Evolutionary conservation across 2,888 invertebrate genomes (phyloP), one percentile per base, ranked within the genome.

Genomic region (Blastobasis adustella): DNA sequence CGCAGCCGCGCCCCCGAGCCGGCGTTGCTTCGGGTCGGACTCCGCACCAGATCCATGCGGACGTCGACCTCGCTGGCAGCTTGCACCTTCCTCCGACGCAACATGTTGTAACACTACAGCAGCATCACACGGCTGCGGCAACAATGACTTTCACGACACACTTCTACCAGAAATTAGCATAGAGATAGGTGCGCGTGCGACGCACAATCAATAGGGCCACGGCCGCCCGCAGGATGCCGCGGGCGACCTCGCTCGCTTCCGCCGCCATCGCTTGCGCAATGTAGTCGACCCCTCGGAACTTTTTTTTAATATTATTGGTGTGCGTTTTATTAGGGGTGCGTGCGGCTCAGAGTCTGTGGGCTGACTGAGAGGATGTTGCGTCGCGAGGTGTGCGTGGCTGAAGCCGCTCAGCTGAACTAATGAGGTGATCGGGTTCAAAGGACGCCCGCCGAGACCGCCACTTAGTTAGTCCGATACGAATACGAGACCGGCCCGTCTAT

Each of bases 1-100:
- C 90, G 85, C 47, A 90, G 76, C 9, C 91, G 80, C 37, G 84
- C 79, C 4, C 90, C 63, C 87, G 85, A 5, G 6, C 47, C 45
- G 0, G 89, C 56, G 89, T 76, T 57, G 1, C 72, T 63, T 5
- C 79, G 78, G 47, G 55, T 76, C 85, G 91, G 57, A 23, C 23
- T 23, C 89, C 90, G 85, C 80, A 90, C 62, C 47, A 92, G 79
- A 6, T 93, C 93, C 78, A 70, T 88, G 63, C 78, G 86, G 71
- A 76, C 89, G 72, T 73, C 89, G 49, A 79, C 86, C 78, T 73
- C 82, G 65, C 88, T 88, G 57, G 73, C 79, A 61, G 88, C 82
- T 62, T 85, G 86, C 57, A 73, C 77, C 64, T 87, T 87, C 54
- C 76, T 73, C 53, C 73, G 71, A 37, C 87, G 79, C 58, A 85